phyloP scores from a whole-genome alignment of 1,140 invertebrate species.

The Anthonomus grandis region DNA sequence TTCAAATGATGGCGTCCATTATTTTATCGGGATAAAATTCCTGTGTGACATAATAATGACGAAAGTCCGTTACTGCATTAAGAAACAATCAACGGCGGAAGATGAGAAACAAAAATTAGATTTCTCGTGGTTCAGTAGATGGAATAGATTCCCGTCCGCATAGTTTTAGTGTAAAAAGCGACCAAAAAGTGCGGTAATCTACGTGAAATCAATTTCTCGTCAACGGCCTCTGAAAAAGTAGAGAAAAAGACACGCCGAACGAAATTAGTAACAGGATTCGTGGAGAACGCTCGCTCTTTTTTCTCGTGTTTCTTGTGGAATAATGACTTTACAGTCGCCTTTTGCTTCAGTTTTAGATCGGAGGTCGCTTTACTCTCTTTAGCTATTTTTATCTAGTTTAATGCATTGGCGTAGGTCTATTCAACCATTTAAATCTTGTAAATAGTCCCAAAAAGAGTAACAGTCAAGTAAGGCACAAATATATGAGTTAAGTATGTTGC shows the following conservation, averaged over 20 bases:
- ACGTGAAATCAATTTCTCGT: slow-evolving; percentile 20
- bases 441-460: too few species aligned
- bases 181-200: slow-evolving; percentile 11
- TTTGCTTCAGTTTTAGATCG: slow-evolving; percentile 13
- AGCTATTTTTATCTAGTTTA: too few species aligned
- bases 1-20: too few species aligned
- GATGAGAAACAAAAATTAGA: too few species aligned
- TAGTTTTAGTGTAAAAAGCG: slow-evolving; percentile 11
- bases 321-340: slow-evolving; percentile 13
- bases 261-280: slow-evolving; percentile 17
- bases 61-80: too few species aligned
- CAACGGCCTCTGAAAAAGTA: slow-evolving; percentile 11
- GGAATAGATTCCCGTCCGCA: slow-evolving; percentile 5
- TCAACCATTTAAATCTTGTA: too few species aligned
- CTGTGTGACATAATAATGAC: too few species aligned
- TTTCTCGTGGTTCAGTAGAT: slow-evolving; percentile 10
- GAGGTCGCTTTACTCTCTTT: slow-evolving; percentile 1
- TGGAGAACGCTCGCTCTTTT: slow-evolving; percentile 4
- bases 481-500: too few species aligned
- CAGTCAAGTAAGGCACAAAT: too few species aligned
- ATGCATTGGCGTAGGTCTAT: too few species aligned
- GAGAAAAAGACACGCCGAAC: slow-evolving; percentile 16
- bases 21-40: too few species aligned
- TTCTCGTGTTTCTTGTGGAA: slow-evolving; percentile 7
- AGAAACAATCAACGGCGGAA: too few species aligned